Conservation (phyloP, 92 coral and sea anemone species). For the Epizoanthus scotinus region DNA sequence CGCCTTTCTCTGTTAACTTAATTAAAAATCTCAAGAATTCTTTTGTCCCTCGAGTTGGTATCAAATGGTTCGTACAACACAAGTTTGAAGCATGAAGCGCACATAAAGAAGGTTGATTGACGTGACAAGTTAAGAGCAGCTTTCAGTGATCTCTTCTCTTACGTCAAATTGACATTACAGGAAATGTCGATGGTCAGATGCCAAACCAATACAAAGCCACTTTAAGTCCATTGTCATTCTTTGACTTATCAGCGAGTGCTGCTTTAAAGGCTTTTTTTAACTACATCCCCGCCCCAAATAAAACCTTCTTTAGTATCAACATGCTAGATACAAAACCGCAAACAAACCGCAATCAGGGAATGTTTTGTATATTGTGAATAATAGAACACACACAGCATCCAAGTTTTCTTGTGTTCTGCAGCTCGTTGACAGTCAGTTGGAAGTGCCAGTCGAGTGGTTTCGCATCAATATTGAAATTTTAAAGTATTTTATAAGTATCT, state of each 20-base stretch:
- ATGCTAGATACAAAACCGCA: slow-evolving; percentile 12
- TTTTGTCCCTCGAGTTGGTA: slow-evolving; percentile 1
- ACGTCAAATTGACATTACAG: slow-evolving; percentile 1
- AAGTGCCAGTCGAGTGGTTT: no score
- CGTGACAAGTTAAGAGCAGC: not conserved
- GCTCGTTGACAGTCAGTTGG: no score
- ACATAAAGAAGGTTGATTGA: slow-evolving; percentile 24
- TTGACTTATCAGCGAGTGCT: slow-evolving; percentile 6
- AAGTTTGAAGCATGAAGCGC: no score
- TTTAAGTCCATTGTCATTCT: not conserved
- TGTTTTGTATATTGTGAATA: not conserved
- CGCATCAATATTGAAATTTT: no score
- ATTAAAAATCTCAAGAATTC: slow-evolving; percentile 38
- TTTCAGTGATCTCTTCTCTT: not conserved
- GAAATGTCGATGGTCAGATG: slow-evolving; percentile 26
- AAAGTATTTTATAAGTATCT: no score
- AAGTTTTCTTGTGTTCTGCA: no score
- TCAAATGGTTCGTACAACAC: no score
- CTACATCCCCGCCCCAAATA: slow-evolving; percentile 30
- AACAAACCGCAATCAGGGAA: slow-evolving; percentile 1
- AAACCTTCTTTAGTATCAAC: slow-evolving; percentile 13
- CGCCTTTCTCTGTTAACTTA: slow-evolving; percentile 36
- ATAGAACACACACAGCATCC: not conserved
- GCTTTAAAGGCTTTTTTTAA: no score
- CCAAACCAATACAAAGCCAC: not conserved